These are phyloP conservation scores for Porphyrio hochstetteri DNA, from an alignment of 2,113 vertebrate species.

Conservation along the genomic window DNA sequence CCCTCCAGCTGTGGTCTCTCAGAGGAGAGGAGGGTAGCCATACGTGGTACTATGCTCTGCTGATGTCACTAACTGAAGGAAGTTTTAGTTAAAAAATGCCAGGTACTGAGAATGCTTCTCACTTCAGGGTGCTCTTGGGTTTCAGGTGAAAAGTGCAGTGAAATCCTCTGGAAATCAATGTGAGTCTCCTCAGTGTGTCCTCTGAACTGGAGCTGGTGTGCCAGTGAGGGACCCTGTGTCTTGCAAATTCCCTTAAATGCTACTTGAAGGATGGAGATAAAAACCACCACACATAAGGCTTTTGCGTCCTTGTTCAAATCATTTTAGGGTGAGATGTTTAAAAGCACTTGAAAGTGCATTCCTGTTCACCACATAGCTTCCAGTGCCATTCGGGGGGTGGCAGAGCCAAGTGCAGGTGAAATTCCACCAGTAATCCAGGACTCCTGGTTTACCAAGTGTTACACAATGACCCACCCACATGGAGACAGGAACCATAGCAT, in stretches of 20 bases:
- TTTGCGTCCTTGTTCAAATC: not conserved
- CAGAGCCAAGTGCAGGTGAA: not conserved
- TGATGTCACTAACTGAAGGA: not conserved
- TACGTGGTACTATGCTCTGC: rapidly evolving
- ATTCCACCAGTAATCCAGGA: not conserved
- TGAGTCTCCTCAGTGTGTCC: rapidly evolving
- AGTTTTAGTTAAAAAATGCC: not conserved
- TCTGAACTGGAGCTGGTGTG: not conserved
- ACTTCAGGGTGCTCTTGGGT: not conserved
- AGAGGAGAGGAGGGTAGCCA: not conserved
- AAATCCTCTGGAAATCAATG: not conserved
- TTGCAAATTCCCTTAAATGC: not conserved
- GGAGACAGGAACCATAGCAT: not conserved
- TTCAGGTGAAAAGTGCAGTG: not conserved
- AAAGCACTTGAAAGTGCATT: not conserved
- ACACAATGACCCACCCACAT: not conserved
- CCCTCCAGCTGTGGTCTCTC: not conserved
- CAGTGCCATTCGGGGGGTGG: not conserved
- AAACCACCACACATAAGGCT: not conserved
- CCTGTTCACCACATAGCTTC: not conserved
- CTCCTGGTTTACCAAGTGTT: not conserved
- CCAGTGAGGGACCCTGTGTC: rapidly evolving
- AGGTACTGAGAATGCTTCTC: not conserved
- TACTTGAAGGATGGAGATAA: not conserved
- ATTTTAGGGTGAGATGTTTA: not conserved